Base-by-base conservation (phyloP, 1,140 invertebrate species). In the Himalopsyche phryganea region DNA sequence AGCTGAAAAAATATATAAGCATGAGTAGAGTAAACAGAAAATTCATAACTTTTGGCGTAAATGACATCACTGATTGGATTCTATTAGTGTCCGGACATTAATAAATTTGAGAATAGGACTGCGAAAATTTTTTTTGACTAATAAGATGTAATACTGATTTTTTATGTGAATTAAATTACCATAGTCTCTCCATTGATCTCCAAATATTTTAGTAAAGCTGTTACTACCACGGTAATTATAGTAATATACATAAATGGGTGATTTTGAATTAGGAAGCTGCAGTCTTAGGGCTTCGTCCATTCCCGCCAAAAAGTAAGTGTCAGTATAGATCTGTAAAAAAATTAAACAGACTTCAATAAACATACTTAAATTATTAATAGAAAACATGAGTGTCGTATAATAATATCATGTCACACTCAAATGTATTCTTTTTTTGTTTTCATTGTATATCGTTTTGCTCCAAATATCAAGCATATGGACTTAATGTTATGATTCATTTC, bases 191-290 rank as follows among this genome's bases (percentile, higher is more conserved):
- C 5, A 32, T 2, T 44, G 53, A 19, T 60, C 62, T 4, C 58
- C 58, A 40, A 60, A 60, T 46, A 64, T 23, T 64, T 58, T 28
- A 15, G 58, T 50, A 41, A 58, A 60, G 23, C 62, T 64, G 38
- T 54, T 28, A n/a, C 17, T 50, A 45, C 58, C 62, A 33, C 54
- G 56, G 35, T 57, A 60, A 6, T 50, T 59, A 33, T 60, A 60
- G 15, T 58, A 36, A 50, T 64, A 64, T 19, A 58, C 52, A 54
- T 57, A 64, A n/a, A 60, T 48, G 9, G 52, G 32, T 32, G 50
- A 6, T 17, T 38, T 20, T 14, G 44, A 35, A 14, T 56, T 58
- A 5, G 52, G 40, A 1, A 56, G 28, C 35, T 51, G 44, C 1
- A 60, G 19, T 23, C 19, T 40, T 14, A 64, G 15, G 19, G 53